phyloP scores from a whole-genome alignment of 2,888 invertebrate species.

The Muschampia plurimacula region DNA sequence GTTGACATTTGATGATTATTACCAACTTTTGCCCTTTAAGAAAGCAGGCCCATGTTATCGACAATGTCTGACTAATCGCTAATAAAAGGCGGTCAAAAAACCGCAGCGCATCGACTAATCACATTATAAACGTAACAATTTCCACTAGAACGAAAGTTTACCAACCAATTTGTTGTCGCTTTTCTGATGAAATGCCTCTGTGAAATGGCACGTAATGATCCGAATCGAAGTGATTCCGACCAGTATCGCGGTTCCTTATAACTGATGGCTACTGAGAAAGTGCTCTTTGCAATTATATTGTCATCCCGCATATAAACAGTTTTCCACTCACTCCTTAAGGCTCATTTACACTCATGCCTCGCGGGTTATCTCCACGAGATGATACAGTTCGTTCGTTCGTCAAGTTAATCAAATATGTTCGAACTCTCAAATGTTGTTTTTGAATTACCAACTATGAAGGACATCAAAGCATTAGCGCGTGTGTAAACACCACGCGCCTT shows the following conservation, averaged over 20 bases:
- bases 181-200: constrained; percentile 55
- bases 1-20: neutral
- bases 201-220: constrained; percentile 44
- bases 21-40: neutral
- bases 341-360: no score
- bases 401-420: no score
- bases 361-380: no score
- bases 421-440: no score
- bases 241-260: constrained; percentile 1
- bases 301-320: neutral
- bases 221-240: constrained; percentile 27
- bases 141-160: constrained; percentile 52
- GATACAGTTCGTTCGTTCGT: no score
- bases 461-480: no score
- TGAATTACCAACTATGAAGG: no score
- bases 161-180: constrained; percentile 49
- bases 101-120: constrained; percentile 42
- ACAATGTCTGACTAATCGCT: constrained; percentile 7
- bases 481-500: no score
- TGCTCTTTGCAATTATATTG: neutral
- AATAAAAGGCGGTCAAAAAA: constrained; percentile 47
- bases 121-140: constrained; percentile 47
- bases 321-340: no score
- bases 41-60: neutral
- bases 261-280: constrained; percentile 1